phyloP scores from a whole-genome alignment of 2,113 vertebrate genomes.

The Tilapia sparmanii region DNA sequence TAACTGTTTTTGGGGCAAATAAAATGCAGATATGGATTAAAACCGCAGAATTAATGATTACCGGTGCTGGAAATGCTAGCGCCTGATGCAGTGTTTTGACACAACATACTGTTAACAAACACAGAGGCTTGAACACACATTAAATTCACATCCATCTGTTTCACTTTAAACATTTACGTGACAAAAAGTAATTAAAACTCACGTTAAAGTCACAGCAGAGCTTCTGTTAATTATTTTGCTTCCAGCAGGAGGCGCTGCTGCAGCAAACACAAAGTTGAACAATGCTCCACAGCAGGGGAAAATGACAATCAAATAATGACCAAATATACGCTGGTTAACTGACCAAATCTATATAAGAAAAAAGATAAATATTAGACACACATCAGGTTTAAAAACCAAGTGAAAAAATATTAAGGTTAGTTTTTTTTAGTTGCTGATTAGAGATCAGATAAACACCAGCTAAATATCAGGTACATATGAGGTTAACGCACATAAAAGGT shows the following conservation, averaged over 20 bases:
- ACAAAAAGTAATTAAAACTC: not conserved
- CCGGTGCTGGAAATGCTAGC: too few relatives aligned
- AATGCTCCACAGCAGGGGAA: not conserved
- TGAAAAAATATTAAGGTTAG: too few relatives aligned
- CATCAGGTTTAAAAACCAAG: not conserved
- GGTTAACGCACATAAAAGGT: not conserved
- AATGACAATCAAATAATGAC: not conserved
- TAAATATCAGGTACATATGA: not conserved
- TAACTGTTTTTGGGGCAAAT: rapidly evolving
- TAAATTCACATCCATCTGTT: not conserved
- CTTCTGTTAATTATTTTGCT: not conserved
- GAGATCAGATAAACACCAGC: not conserved
- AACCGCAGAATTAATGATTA: too few relatives aligned
- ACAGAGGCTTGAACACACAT: not conserved
- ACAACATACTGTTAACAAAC: not conserved
- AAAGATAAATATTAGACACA: not conserved
- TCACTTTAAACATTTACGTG: not conserved
- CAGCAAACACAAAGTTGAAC: not conserved
- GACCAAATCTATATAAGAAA: too few relatives aligned
- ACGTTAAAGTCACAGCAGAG: not conserved
- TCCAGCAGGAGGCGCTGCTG: not conserved
- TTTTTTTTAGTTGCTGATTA: too few relatives aligned
- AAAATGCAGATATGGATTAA: too few relatives aligned
- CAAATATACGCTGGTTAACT: not conserved
- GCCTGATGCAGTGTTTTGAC: too few relatives aligned